A percentile compares a stretch with the other conserved stretches of the same genome.
phyloP scores from a whole-genome alignment of 1,140 invertebrate genomes.

The Lerema accius region DNA sequence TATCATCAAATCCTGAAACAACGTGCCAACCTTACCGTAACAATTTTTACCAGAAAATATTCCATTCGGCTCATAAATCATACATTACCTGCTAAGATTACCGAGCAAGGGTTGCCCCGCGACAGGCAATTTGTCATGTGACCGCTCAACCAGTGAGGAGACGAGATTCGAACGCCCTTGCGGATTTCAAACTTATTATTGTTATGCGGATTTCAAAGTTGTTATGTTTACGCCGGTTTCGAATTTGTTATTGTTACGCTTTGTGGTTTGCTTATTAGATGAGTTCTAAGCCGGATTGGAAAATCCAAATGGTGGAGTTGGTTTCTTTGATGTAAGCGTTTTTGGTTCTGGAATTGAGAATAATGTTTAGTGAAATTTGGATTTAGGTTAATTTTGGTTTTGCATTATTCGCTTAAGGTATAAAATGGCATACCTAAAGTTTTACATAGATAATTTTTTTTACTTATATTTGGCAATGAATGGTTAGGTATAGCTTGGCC shows the following conservation, averaged over 20 bases:
- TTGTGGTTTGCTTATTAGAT: constrained; percentile 44
- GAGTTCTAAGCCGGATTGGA: background rate
- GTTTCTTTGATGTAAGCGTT: constrained; percentile 16
- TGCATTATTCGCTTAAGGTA: no score
- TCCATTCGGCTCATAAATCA: constrained; percentile 73
- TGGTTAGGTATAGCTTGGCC: no score
- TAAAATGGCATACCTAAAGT: no score
- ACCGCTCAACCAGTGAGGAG: constrained; percentile 52
- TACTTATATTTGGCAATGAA: no score
- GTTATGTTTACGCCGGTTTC: constrained; percentile 42
- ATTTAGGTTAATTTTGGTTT: no score
- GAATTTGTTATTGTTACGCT: constrained; percentile 58
- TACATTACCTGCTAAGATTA: constrained; percentile 72
- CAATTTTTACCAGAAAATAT: constrained; percentile 40
- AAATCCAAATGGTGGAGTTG: constrained; percentile 9
- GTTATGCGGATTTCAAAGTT: constrained; percentile 46
- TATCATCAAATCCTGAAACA: constrained; percentile 29
- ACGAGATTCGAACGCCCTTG: constrained; percentile 58
- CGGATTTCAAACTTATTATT: constrained; percentile 56
- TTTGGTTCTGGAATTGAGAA: constrained; percentile 1
- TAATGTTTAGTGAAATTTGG: no score
- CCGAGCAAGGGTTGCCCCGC: constrained; percentile 51
- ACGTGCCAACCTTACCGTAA: constrained; percentile 25
- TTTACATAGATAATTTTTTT: no score
- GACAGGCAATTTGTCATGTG: constrained; percentile 77